Base-by-base conservation (phyloP, 1,140 invertebrate genomes). In the Drosophila paulistorum region DNA sequence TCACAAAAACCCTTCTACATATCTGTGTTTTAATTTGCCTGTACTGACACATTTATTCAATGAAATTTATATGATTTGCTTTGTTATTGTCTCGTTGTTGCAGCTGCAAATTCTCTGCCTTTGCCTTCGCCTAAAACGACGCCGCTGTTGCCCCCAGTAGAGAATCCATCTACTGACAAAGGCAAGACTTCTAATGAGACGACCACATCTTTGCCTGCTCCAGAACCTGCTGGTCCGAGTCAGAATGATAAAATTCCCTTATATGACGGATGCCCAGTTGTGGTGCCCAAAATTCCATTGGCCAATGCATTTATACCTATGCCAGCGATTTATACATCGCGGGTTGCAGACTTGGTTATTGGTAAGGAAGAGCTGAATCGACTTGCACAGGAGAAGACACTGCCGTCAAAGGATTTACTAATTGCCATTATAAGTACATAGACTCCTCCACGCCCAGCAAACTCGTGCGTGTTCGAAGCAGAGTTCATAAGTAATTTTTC, bases 381-480 rank as follows among this genome's bases (percentile, higher is more conserved):
- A 10, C 75, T 90, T 7, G 86, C 90, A 2, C 57, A 69, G 3
- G 66, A 61, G 0, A 62, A 79, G 51, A 37, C 54, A 4, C 3
- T 35, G 6, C 62, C 71, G 0, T 74, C 87, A 14, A 61, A 79
- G 20, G 60, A 77, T 5, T 30, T 74, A 11, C 61, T 92, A 10
- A 55, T 89, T 30, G 90, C 79, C 6, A 75, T 92, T 37, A 92
- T 91, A 89, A 91, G 91, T 92, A 91, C 20, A 71, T 75, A 66
- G 51, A 57, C 26, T 6, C 11, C 7, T 7, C 54, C 54, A 30
- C 26, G 26, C 23, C 13, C 10, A 35, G 10, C 7, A 7, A 26
- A 9, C 48, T 23, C 10, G 20, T 17, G 26, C 41, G 1, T 9
- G 26, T 7, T 23, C 17, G 0, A 11, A 30, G 5, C 30, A 30